Evolutionary conservation across 2,797 vertebrate genomes (phyloP).

Genomic region (Myoxocephalus aenaeus): DNA sequence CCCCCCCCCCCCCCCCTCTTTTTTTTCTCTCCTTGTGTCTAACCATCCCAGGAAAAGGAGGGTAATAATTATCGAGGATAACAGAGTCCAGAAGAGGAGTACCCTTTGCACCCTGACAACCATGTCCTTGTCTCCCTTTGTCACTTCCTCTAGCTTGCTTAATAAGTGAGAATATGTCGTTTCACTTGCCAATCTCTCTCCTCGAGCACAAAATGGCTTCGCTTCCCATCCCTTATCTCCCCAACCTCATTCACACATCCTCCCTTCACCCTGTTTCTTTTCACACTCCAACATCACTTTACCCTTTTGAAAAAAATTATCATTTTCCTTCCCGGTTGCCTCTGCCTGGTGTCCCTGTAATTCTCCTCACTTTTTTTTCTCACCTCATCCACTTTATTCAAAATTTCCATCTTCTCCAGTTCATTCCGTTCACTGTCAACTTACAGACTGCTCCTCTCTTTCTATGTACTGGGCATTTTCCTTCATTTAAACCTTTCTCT

Average conservation of each 20-base stretch:
- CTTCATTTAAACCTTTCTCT: slow-evolving; percentile 59
- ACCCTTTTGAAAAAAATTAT: slow-evolving; percentile 12
- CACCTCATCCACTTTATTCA: background rate
- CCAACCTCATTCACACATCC: slow-evolving; percentile 41
- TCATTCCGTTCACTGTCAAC: slow-evolving; percentile 20
- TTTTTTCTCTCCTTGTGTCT: slow-evolving; percentile 6
- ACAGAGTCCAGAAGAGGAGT: slow-evolving; percentile 58
- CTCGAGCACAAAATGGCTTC: slow-evolving; percentile 49
- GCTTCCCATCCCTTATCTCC: slow-evolving; percentile 13
- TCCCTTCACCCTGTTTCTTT: slow-evolving; percentile 41
- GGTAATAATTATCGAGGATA: slow-evolving; percentile 69
- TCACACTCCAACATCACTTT: slow-evolving; percentile 46
- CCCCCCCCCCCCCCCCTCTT: background rate
- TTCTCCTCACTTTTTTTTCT: background rate
- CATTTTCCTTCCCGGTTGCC: slow-evolving; percentile 25
- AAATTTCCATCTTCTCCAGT: slow-evolving; percentile 11
- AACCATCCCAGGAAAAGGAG: slow-evolving; percentile 23
- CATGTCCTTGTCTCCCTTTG: slow-evolving; percentile 22
- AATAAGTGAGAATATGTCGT: slow-evolving; percentile 62
- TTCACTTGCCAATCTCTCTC: slow-evolving; percentile 34
- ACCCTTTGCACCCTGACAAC: slow-evolving; percentile 53
- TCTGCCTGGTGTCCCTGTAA: slow-evolving; percentile 8
- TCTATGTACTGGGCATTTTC: slow-evolving; percentile 17
- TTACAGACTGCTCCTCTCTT: background rate
- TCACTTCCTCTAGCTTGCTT: slow-evolving; percentile 47